Conservation (phyloP, 2,888 invertebrate genomes). For the Hipparchia sbordonii region DNA sequence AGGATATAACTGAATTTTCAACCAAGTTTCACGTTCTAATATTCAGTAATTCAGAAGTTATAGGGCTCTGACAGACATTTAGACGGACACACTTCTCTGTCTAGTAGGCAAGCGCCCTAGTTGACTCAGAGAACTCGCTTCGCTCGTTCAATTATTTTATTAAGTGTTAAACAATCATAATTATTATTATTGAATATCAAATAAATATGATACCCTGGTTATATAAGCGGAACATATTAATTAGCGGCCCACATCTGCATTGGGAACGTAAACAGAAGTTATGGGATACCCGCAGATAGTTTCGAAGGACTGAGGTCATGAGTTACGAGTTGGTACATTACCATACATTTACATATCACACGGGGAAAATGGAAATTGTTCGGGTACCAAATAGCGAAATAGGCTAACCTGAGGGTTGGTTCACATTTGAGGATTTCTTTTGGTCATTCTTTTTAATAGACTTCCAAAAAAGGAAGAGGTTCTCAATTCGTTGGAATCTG, state of each 20-base stretch:
- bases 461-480: too few relatives aligned
- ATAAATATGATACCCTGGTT: conserved; percentile 46
- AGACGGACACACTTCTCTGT: too few relatives aligned
- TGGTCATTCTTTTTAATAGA: too few relatives aligned
- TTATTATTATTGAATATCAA: conserved; percentile 23
- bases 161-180: too few relatives aligned
- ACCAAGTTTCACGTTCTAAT: too few relatives aligned
- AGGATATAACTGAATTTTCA: too few relatives aligned
- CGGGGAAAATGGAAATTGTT: conserved; percentile 40
- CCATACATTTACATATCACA: conserved; percentile 70
- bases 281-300: conserved; percentile 54
- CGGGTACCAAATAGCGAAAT: conserved; percentile 24
- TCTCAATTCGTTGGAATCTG: too few relatives aligned
- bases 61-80: too few relatives aligned
- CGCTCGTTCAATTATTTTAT: too few relatives aligned
- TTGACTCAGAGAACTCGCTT: too few relatives aligned
- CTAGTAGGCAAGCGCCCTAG: too few relatives aligned
- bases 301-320: conserved; percentile 61
- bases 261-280: conserved; percentile 63
- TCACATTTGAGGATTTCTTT: neutral
- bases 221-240: conserved; percentile 77
- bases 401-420: neutral
- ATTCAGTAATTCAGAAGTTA: too few relatives aligned
- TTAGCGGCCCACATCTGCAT: conserved; percentile 73
- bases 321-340: conserved; percentile 53